Conservation (phyloP, 2,113 vertebrate genomes). For the Peucedramus taeniatus region DNA sequence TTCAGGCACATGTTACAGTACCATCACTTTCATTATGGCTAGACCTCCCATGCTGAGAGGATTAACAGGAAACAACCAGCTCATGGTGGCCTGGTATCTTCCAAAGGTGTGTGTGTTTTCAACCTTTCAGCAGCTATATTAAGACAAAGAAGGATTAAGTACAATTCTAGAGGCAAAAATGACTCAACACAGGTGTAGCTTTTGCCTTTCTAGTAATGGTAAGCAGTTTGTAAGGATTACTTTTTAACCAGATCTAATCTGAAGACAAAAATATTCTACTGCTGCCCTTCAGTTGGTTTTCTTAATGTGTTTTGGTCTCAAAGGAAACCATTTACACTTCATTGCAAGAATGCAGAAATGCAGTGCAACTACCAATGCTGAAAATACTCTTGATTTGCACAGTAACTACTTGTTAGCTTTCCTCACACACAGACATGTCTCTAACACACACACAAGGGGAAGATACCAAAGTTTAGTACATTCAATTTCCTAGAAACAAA, state of each 20-base stretch:
- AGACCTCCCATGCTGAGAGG: not conserved
- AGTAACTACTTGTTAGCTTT: conserved; percentile 40
- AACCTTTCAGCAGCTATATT: not conserved
- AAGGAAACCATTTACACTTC: conserved; percentile 61
- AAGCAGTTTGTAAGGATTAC: not conserved
- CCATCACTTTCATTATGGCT: not conserved
- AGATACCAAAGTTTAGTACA: conserved; percentile 19
- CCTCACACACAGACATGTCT: not conserved
- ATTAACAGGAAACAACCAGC: not conserved
- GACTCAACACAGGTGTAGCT: not conserved
- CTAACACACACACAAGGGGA: conserved; percentile 27
- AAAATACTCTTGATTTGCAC: conserved; percentile 49
- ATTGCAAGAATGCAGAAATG: not conserved
- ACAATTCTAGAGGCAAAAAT: not conserved
- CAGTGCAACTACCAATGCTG: not conserved
- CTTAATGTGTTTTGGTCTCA: conserved; percentile 54
- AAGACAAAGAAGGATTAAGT: not conserved
- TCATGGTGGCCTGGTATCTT: conserved; percentile 1
- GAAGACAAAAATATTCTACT: conserved; percentile 34
- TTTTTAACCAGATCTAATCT: not conserved
- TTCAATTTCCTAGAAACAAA: conserved; percentile 24
- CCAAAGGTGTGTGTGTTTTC: conserved; percentile 12
- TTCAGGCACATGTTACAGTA: conserved; percentile 8
- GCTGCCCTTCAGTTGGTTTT: conserved; percentile 30
- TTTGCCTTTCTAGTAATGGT: not conserved